A percentile compares a stretch with the other conserved stretches of the same genome.
Evolutionary conservation across 2,888 invertebrate genomes (phyloP).

Genomic region (Julus scandinavius): DNA sequence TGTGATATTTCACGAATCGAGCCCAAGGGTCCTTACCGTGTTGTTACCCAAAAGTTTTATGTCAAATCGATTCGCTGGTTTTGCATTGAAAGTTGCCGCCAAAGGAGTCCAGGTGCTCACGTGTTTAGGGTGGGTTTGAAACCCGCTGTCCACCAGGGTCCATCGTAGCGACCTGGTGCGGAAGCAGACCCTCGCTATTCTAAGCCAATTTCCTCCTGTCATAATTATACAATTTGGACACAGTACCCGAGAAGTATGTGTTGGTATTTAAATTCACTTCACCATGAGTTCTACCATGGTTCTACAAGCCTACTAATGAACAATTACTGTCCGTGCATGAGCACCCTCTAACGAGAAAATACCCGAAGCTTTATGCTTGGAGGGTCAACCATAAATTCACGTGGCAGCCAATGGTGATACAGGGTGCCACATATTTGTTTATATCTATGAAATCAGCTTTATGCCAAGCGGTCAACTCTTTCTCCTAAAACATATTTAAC

Average conservation of each 20-base stretch:
- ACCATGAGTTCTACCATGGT: background rate
- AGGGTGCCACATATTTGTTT: background rate
- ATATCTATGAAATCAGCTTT: no score
- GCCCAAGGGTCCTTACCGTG: conserved; percentile 19
- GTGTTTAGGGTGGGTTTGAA: background rate
- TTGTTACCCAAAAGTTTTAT: conserved; percentile 2
- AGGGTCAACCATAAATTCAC: background rate
- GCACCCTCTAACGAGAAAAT: background rate
- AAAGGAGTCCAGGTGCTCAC: conserved; percentile 54
- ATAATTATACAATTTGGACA: background rate
- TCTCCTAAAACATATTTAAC: no score
- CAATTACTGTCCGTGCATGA: background rate
- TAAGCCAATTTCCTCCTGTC: background rate
- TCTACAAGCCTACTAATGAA: background rate
- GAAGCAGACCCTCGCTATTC: background rate
- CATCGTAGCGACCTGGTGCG: background rate
- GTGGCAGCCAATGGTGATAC: background rate
- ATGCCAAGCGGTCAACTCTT: no score
- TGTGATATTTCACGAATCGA: background rate
- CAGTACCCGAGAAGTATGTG: background rate
- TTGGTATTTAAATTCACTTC: background rate
- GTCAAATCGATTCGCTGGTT: conserved; percentile 8
- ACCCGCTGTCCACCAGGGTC: background rate
- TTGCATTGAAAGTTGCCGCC: conserved; percentile 55
- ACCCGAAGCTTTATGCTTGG: background rate